A percentile compares a stretch with the other conserved stretches of the same genome.
Conservation (phyloP, 2,888 invertebrate genomes). For the Smittia aterrima region DNA sequence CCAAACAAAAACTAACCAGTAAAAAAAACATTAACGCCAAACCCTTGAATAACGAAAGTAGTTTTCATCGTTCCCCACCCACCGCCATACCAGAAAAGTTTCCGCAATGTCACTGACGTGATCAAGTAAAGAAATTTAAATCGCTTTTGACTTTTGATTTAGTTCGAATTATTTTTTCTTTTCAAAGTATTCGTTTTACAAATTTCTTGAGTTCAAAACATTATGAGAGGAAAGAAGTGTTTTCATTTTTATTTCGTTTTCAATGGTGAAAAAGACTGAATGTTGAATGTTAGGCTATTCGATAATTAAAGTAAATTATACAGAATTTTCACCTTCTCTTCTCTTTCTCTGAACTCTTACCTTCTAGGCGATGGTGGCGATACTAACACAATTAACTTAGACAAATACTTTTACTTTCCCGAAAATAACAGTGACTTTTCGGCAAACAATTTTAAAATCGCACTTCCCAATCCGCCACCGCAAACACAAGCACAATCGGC, state of each 20-base stretch:
- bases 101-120: no score
- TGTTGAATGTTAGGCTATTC: conserved; percentile 8
- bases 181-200: no score
- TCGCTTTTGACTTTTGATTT: no score
- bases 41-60: no score
- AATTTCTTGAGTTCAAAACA: background rate
- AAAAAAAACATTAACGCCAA: background rate
- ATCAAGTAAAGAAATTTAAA: no score
- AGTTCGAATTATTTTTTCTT: no score
- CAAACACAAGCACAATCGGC: background rate
- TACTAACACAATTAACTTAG: conserved; percentile 40
- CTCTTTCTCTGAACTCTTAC: conserved; percentile 1
- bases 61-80: no score
- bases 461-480: conserved; percentile 28
- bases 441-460: conserved; percentile 30
- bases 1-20: conserved; percentile 3
- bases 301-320: background rate
- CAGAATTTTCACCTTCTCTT: background rate
- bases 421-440: conserved; percentile 39
- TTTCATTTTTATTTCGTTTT: conserved; percentile 6
- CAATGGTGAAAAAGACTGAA: conserved; percentile 18
- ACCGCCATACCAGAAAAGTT: no score
- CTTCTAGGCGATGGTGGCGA: conserved; percentile 38
- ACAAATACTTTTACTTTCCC: conserved; percentile 40
- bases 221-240: background rate